These are phyloP conservation scores for Spongilla lacustris DNA, from an alignment of 37 sponge, comb jelly and placozoan genomes.

Conservation along the genomic window DNA sequence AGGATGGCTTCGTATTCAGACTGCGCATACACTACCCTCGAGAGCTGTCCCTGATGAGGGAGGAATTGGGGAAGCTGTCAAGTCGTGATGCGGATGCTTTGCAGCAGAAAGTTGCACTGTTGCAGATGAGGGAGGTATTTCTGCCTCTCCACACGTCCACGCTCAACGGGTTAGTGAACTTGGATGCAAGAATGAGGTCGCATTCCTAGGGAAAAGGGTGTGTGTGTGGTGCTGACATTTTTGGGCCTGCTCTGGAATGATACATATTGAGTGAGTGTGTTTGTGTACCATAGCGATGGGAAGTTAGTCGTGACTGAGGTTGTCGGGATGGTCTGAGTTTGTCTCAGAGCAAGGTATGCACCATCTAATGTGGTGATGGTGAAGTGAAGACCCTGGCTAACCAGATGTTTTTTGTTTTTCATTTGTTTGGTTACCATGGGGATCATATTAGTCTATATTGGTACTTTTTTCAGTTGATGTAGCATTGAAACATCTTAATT, in stretches of 20 bases:
- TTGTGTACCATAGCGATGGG: neutral
- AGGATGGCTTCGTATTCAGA: slow-evolving; percentile 83
- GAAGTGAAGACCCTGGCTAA: no score
- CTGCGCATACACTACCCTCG: slow-evolving; percentile 67
- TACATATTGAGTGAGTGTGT: neutral
- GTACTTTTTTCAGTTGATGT: no score
- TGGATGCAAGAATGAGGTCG: no score
- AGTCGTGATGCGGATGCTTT: neutral
- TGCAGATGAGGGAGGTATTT: slow-evolving; percentile 35
- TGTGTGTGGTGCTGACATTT: no score
- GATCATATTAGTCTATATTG: no score
- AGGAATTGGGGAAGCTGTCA: neutral
- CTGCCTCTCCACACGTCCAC: slow-evolving; percentile 63
- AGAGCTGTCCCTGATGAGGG: slow-evolving; percentile 48
- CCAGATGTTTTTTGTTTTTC: no score
- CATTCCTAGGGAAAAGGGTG: no score
- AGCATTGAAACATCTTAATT: no score
- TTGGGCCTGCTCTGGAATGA: neutral
- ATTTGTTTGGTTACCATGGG: no score
- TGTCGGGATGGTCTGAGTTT: no score
- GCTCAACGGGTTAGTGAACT: slow-evolving; percentile 57
- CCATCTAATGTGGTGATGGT: no score
- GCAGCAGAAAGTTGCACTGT: slow-evolving; percentile 1
- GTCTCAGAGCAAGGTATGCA: no score
- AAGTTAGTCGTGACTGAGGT: neutral